phyloP scores from a whole-genome alignment of 2,888 invertebrate species.

The Caenorhabditis sulstoni region DNA sequence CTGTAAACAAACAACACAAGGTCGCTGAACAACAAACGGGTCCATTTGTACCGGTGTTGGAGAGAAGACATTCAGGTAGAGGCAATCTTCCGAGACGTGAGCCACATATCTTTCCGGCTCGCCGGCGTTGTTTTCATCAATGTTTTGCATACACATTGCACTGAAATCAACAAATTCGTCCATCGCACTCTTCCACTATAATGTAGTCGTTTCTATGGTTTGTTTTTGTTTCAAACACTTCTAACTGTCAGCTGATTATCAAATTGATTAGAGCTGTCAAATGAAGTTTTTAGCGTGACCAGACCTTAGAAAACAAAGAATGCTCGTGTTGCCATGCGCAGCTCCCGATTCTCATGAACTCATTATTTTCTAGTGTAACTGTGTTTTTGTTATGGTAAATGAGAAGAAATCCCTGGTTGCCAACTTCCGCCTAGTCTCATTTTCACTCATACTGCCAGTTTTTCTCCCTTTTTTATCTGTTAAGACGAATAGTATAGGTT shows the following conservation, averaged over 20 bases:
- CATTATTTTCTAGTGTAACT: conserved; percentile 27
- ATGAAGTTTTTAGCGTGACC: neutral
- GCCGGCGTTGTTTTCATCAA: conserved; percentile 63
- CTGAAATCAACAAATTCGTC: conserved; percentile 35
- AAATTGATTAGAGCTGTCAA: too few relatives aligned
- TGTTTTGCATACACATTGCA: conserved; percentile 74
- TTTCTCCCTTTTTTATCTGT: too few relatives aligned
- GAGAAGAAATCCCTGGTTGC: too few relatives aligned
- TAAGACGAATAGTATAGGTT: neutral
- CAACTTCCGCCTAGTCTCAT: conserved; percentile 18
- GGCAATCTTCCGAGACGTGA: conserved; percentile 87
- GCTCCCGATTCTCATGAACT: conserved; percentile 32
- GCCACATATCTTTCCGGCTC: conserved; percentile 71
- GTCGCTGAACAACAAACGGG: neutral
- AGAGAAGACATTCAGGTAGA: conserved; percentile 93
- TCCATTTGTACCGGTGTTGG: conserved; percentile 84
- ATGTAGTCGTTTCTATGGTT: neutral
- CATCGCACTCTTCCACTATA: neutral
- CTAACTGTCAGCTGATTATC: too few relatives aligned
- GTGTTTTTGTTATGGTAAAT: conserved; percentile 18
- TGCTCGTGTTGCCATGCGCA: conserved; percentile 9
- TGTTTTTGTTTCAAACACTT: too few relatives aligned
- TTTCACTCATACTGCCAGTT: neutral
- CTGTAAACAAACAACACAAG: conserved; percentile 49
- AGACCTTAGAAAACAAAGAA: conserved; percentile 12